Percentiles rank a stretch among this genome's conserved stretches.
These are phyloP conservation scores for Phaenicophaeus curvirostris DNA, from an alignment of 2,797 vertebrate species.

Conservation along the genomic window DNA sequence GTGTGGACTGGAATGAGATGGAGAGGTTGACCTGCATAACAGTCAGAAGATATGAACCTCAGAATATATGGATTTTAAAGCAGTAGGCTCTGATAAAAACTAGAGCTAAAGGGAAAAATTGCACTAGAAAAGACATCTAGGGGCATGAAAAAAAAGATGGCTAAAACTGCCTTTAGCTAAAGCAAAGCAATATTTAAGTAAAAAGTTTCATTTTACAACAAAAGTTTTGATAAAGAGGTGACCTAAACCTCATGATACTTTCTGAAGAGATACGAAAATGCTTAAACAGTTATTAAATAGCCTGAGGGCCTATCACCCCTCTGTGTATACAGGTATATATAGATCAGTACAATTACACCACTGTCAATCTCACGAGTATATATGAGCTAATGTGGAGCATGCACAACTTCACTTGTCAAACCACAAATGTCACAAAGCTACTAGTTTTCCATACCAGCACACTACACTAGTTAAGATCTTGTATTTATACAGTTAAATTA, in stretches of 20 bases:
- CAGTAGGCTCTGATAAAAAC: background rate
- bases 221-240: background rate
- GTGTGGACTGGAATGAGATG: background rate
- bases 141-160: no score
- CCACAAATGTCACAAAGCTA: background rate
- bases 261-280: background rate
- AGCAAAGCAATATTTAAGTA: background rate
- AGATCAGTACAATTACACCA: background rate
- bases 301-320: background rate
- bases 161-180: background rate
- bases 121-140: no score
- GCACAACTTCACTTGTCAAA: background rate
- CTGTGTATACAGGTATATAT: background rate
- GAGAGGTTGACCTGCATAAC: background rate
- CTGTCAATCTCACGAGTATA: rapidly evolving
- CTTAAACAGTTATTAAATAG: background rate
- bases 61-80: background rate
- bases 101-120: background rate
- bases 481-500: background rate
- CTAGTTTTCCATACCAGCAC: background rate
- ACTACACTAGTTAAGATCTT: background rate
- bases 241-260: background rate
- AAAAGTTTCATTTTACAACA: background rate
- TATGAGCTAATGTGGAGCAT: rapidly evolving
- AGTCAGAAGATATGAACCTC: background rate